Evolutionary conservation across 64 coral and sea anemone genomes (phyloP), one percentile per base, ranked within the genome.

Genomic region (Dendrophyllia cribrosa): DNA sequence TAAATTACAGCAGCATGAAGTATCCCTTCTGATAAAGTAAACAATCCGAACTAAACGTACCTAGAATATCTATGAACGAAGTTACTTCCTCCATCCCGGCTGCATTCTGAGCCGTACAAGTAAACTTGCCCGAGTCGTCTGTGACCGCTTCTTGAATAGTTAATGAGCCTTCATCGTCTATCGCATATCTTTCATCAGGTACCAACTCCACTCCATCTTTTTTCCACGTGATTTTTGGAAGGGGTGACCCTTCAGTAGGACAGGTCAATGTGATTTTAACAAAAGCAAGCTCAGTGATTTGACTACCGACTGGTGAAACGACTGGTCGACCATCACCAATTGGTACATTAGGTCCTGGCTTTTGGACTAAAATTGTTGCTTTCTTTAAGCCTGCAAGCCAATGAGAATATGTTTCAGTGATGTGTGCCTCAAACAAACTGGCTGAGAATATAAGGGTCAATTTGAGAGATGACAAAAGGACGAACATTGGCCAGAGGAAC

Each of bases 331-430:
- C 51, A 19, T 88, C 85, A 19, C 88, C 84, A 26, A 90, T 59
- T 46, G 88, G 84, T 44, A 96, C 63, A 7, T 53, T 74, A 43
- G 64, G 66, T 16, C 79, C 58, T 43, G 90, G 74, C 19, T 68
- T 50, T 76, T 82, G 84, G 44, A 47, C 66, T 46, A 79, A 71
- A 25, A 99, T 96, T 3, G 52, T 72, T 21, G 97, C 94, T 63
- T 91, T 94, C 80, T 84, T 11, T 17, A 68, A 51, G 67, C 19
- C 80, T 84, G n/a, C 16, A 43, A 20, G 22, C 24, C 22, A 60
- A 56, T 4, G 34, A 79, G 26, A 17, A 60, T 23, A 59, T 5
- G 5, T 15, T 24, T 58, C 11, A 59, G 26, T 20, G 19, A 69
- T 69, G n/a, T 13, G 0, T 17, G 19, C 12, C 14, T 13, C 14